phyloP scores from a whole-genome alignment of 2,797 vertebrate genomes.

The Menidia menidia region DNA sequence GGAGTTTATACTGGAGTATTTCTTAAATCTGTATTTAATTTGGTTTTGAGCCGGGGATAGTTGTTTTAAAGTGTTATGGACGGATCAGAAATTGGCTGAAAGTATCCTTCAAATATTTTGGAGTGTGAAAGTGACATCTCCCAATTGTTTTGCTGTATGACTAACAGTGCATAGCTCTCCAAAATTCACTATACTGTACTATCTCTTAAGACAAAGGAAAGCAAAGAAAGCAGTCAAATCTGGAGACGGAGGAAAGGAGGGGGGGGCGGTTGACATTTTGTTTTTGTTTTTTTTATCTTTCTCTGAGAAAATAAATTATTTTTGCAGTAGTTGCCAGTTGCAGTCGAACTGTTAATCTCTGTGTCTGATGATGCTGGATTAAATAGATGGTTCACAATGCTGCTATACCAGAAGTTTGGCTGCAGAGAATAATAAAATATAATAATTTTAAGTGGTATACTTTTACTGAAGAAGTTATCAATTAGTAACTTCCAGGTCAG shows the following conservation, averaged over 20 bases:
- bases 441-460: background rate
- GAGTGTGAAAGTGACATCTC: slow-evolving; percentile 16
- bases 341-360: background rate
- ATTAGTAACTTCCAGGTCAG: background rate
- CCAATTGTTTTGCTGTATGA: slow-evolving; percentile 6
- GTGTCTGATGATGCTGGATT: background rate
- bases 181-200: slow-evolving; percentile 22
- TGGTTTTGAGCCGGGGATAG: background rate
- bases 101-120: slow-evolving; percentile 7
- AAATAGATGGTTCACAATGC: background rate
- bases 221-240: slow-evolving; percentile 2
- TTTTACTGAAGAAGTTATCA: background rate
- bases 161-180: slow-evolving; percentile 1
- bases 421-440: background rate
- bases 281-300: background rate
- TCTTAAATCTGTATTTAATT: slow-evolving; percentile 3
- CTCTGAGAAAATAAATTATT: background rate
- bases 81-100: background rate
- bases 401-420: slow-evolving; percentile 5
- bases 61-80: background rate
- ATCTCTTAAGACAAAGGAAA: slow-evolving; percentile 30
- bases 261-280: background rate
- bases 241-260: background rate
- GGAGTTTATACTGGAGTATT: background rate
- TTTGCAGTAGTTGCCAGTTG: background rate